phyloP scores from a whole-genome alignment of 2,113 vertebrate genomes.

The Melanotaenia duboulayi region DNA sequence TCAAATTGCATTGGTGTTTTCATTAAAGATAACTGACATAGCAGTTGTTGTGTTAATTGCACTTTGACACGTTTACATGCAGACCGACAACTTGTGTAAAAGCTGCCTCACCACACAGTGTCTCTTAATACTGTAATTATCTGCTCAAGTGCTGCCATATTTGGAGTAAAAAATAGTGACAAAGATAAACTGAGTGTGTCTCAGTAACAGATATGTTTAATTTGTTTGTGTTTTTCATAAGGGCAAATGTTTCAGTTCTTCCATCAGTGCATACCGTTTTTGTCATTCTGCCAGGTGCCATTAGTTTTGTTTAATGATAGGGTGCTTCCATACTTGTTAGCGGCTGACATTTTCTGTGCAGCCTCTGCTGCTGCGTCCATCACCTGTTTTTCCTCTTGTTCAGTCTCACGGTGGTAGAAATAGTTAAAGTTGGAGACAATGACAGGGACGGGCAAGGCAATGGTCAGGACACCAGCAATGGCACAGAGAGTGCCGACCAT shows the following conservation, averaged over 20 bases:
- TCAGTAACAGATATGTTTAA: slow-evolving; percentile 35
- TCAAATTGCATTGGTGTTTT: slow-evolving; percentile 27
- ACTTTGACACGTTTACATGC: slow-evolving; percentile 78
- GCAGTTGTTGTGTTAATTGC: slow-evolving; percentile 73
- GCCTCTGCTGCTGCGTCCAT: slow-evolving; percentile 86
- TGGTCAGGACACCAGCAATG: slow-evolving; percentile 96
- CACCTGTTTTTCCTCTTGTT: slow-evolving; percentile 90
- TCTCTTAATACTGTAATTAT: slow-evolving; percentile 64
- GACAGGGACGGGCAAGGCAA: slow-evolving; percentile 95
- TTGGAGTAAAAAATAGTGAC: slow-evolving; percentile 59
- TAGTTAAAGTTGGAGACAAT: slow-evolving; percentile 99
- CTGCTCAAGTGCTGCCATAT: slow-evolving; percentile 55
- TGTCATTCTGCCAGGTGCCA: slow-evolving; percentile 85
- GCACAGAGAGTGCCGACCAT: slow-evolving; percentile 96
- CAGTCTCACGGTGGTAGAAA: slow-evolving; percentile 96
- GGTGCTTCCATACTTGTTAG: slow-evolving; percentile 85
- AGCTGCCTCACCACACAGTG: slow-evolving; percentile 45
- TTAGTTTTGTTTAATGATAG: slow-evolving; percentile 90
- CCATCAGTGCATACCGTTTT: slow-evolving; percentile 80
- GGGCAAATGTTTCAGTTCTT: slow-evolving; percentile 13
- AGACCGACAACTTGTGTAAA: slow-evolving; percentile 57
- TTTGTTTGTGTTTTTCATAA: slow-evolving; percentile 29
- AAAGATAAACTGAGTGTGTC: slow-evolving; percentile 25
- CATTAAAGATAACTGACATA: slow-evolving; percentile 19
- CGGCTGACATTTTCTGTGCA: slow-evolving; percentile 78